These are phyloP conservation scores for Aurelia coerulea DNA, from an alignment of 30 jellyfish, hydroid and myxozoan species.

Conservation along the genomic window DNA sequence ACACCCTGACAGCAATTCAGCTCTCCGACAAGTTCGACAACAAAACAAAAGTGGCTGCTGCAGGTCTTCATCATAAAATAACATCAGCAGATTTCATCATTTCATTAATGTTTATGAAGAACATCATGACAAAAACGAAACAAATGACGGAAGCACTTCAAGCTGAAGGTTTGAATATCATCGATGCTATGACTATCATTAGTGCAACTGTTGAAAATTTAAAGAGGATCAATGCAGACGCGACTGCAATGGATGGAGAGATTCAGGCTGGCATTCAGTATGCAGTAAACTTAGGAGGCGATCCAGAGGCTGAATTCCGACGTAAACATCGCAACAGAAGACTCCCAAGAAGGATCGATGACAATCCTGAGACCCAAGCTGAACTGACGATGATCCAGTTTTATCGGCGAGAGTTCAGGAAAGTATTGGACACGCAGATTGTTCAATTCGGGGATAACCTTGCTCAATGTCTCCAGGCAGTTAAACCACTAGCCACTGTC, in stretches of 20 bases:
- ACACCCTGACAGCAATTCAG: slow-evolving; percentile 11
- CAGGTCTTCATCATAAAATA: slow-evolving; percentile 1
- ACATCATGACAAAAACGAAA: slow-evolving; percentile 28
- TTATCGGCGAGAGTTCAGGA: too few species aligned
- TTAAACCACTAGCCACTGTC: too few species aligned
- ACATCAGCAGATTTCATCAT: slow-evolving; percentile 33
- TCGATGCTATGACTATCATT: slow-evolving; percentile 47
- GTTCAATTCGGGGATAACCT: too few species aligned
- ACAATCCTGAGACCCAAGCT: slow-evolving; percentile 31
- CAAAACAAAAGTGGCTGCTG: slow-evolving; percentile 31
- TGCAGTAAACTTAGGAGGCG: too few species aligned
- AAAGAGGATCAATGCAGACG: too few species aligned
- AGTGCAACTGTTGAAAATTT: neutral
- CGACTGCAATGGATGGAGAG: too few species aligned
- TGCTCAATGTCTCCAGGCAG: too few species aligned
- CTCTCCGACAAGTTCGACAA: slow-evolving; percentile 7
- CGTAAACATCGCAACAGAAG: neutral
- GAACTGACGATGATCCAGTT: slow-evolving; percentile 15
- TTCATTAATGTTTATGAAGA: slow-evolving; percentile 51
- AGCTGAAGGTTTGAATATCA: slow-evolving; percentile 25
- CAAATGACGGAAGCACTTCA: slow-evolving; percentile 47
- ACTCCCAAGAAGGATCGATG: slow-evolving; percentile 36
- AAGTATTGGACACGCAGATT: too few species aligned
- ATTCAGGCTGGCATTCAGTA: too few species aligned
- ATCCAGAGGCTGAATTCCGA: too few species aligned